Evolutionary conservation across 35 echinoderm and acorn worm genomes (phyloP).

Genomic region (Apostichopus parvimensis): DNA sequence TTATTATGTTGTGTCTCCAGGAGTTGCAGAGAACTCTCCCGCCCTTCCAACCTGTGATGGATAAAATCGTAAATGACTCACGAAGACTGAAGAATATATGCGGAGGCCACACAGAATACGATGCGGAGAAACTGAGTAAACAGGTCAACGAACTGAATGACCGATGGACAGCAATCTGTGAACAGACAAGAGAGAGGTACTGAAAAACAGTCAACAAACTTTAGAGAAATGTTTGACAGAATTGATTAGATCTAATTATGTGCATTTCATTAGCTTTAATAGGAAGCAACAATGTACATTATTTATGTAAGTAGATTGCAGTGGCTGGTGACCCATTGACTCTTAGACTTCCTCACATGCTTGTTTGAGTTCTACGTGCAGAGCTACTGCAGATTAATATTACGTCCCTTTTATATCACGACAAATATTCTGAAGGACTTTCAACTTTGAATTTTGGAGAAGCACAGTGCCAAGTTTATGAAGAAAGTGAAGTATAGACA

Average conservation of each 20-base stretch:
- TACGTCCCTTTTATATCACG: too few relatives aligned
- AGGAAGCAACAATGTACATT: too few relatives aligned
- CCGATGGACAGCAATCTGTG: conserved; percentile 86
- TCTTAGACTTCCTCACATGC: background rate
- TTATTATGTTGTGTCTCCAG: conserved; percentile 30
- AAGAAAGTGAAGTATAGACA: too few relatives aligned
- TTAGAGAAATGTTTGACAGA: too few relatives aligned
- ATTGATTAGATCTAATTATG: too few relatives aligned
- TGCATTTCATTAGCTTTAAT: too few relatives aligned
- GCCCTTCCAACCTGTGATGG: conserved; percentile 89
- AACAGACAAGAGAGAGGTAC: conserved; percentile 90
- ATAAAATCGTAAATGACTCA: conserved; percentile 54
- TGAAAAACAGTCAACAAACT: background rate
- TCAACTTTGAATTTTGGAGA: too few relatives aligned
- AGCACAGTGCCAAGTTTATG: too few relatives aligned
- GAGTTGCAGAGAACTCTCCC: conserved; percentile 92
- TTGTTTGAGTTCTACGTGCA: too few relatives aligned
- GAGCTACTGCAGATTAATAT: too few relatives aligned
- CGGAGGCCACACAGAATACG: conserved; percentile 48
- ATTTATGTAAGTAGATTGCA: too few relatives aligned
- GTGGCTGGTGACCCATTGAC: background rate
- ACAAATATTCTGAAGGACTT: too few relatives aligned
- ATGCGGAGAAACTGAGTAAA: conserved; percentile 56
- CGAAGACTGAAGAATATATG: conserved; percentile 42
- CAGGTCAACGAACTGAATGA: conserved; percentile 55